These are phyloP conservation scores for Ceyx erithaca DNA, from an alignment of 2,797 vertebrate genomes.

Conservation along the genomic window DNA sequence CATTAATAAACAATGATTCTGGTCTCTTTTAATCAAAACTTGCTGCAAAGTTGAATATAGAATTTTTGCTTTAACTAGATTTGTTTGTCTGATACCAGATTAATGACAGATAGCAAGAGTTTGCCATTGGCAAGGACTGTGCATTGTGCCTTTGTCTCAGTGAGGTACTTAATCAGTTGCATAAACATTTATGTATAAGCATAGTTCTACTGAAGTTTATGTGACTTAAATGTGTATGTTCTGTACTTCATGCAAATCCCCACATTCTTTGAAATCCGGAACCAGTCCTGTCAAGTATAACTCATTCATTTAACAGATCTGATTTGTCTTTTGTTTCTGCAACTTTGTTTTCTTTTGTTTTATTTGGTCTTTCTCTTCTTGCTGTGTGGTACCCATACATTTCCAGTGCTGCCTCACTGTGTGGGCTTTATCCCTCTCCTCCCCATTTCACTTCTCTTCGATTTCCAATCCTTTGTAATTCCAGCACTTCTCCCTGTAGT, in stretches of 20 bases:
- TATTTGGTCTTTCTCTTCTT: not conserved
- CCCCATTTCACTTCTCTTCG: not conserved
- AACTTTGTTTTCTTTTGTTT: not conserved
- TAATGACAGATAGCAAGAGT: not conserved
- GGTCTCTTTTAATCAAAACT: not conserved
- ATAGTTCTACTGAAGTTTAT: not conserved
- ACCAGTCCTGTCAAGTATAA: not conserved
- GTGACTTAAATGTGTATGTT: not conserved
- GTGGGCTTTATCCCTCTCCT: not conserved
- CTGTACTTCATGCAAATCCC: not conserved
- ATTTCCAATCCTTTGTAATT: not conserved
- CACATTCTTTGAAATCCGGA: not conserved
- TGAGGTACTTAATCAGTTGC: not conserved
- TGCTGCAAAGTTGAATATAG: not conserved
- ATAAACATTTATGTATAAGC: not conserved
- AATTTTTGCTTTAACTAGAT: not conserved
- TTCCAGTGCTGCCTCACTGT: not conserved
- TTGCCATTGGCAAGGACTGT: not conserved
- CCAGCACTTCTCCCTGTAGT: fast-evolving
- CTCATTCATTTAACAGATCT: not conserved
- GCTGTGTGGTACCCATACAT: fast-evolving
- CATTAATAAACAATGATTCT: not conserved
- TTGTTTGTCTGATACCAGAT: not conserved
- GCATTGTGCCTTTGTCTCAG: not conserved
- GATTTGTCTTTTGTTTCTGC: not conserved